Conservation (phyloP, 2,888 invertebrate genomes). For the Ametastegia equiseti region DNA sequence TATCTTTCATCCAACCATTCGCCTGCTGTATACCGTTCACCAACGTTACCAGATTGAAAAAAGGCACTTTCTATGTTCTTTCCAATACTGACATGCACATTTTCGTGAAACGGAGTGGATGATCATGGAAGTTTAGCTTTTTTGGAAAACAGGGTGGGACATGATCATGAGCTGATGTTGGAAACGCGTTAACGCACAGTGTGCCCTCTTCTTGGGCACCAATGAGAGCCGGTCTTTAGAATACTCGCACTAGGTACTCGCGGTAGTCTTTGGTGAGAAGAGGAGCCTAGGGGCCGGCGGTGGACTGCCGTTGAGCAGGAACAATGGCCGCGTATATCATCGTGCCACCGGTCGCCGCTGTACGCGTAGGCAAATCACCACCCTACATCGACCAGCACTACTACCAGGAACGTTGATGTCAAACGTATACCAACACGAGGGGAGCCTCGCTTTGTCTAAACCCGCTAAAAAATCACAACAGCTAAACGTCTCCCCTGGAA, state of each 20-base stretch:
- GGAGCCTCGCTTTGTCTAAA: constrained; percentile 65
- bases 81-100: too few relatives aligned
- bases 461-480: constrained; percentile 67
- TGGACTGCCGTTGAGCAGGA: constrained; percentile 57
- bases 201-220: constrained; percentile 13
- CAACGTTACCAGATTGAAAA: not conserved
- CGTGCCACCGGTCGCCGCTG: constrained; percentile 70
- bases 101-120: not conserved
- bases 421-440: constrained; percentile 30
- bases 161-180: constrained; percentile 13
- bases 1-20: not conserved
- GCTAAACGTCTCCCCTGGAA: constrained; percentile 65
- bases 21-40: not conserved
- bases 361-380: constrained; percentile 74
- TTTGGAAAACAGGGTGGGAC: not conserved
- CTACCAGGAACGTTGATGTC: constrained; percentile 48
- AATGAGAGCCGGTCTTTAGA: constrained; percentile 39
- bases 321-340: constrained; percentile 75
- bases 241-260: not conserved
- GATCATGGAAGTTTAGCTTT: not conserved
- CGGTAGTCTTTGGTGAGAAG: constrained; percentile 45
- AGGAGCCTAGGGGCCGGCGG: constrained; percentile 14
- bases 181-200: constrained; percentile 13
- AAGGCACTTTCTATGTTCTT: too few relatives aligned
- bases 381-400: constrained; percentile 48